phyloP scores from a whole-genome alignment of 2,113 vertebrate species.

The Alectura lathami region DNA sequence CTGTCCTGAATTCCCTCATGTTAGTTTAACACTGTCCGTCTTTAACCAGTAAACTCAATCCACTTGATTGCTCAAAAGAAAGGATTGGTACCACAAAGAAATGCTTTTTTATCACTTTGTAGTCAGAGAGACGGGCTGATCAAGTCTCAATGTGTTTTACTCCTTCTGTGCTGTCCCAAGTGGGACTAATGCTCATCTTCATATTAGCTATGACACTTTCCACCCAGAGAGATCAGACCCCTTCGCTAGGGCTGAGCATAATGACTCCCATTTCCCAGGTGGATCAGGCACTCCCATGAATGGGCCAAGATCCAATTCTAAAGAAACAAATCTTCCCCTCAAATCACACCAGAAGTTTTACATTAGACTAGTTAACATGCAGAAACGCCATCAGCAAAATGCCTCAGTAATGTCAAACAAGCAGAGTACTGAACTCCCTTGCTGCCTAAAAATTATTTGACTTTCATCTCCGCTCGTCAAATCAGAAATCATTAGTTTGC shows the following conservation, averaged over 20 bases:
- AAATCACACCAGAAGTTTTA: not conserved
- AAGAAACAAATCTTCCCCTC: not conserved
- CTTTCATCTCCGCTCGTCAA: slow-evolving; percentile 34
- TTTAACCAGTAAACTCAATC: not conserved
- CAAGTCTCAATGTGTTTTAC: not conserved
- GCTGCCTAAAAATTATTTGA: not conserved
- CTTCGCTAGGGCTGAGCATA: not conserved
- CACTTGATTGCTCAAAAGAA: not conserved
- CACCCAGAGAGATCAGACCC: not conserved
- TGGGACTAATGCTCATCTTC: not conserved
- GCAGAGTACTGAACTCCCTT: not conserved
- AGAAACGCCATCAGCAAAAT: not conserved
- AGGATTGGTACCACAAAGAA: not conserved
- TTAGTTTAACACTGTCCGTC: not conserved
- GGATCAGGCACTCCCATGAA: not conserved
- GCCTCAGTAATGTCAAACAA: not conserved
- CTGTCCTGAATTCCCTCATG: not conserved
- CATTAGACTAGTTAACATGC: not conserved
- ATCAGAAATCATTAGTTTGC: slow-evolving; percentile 14
- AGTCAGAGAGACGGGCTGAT: not conserved
- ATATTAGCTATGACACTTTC: not conserved
- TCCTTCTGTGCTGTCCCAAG: not conserved
- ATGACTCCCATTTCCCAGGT: not conserved
- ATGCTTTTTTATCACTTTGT: not conserved
- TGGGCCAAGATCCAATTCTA: not conserved